Conservation (phyloP, 2,797 vertebrate species). For the Naso thynnoides region DNA sequence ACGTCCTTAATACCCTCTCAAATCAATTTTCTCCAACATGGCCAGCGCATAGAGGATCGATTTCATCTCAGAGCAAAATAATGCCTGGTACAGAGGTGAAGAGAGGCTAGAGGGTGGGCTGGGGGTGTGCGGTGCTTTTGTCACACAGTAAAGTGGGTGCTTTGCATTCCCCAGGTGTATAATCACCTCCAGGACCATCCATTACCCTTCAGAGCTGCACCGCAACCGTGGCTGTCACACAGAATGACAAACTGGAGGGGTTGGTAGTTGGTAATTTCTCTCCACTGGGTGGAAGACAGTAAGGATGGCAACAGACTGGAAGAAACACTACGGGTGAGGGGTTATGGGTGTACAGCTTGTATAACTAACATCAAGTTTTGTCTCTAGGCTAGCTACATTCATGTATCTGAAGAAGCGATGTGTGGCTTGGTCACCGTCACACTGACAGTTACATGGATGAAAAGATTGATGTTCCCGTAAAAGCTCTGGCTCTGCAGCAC, state of each 20-base stretch:
- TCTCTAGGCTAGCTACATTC: slow-evolving; percentile 27
- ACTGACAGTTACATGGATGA: slow-evolving; percentile 38
- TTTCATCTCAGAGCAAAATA: slow-evolving; percentile 74
- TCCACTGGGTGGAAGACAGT: slow-evolving; percentile 15
- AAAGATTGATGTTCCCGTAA: slow-evolving; percentile 59
- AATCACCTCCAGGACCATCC: slow-evolving; percentile 72
- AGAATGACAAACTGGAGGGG: slow-evolving; percentile 58
- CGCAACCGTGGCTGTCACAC: slow-evolving; percentile 62
- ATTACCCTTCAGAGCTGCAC: slow-evolving; percentile 60
- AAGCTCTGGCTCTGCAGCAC: slow-evolving; percentile 49
- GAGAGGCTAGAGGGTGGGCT: slow-evolving; percentile 19
- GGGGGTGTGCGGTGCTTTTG: slow-evolving; percentile 43
- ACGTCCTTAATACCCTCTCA: slow-evolving; percentile 66
- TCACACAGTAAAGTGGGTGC: slow-evolving; percentile 72
- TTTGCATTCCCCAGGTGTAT: slow-evolving; percentile 77
- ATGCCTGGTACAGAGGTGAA: slow-evolving; percentile 58
- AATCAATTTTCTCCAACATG: slow-evolving; percentile 72
- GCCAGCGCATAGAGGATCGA: slow-evolving; percentile 67
- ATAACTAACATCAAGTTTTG: slow-evolving; percentile 9
- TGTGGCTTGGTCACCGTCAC: slow-evolving; percentile 11
- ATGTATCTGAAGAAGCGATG: slow-evolving; percentile 1
- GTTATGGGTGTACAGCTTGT: neutral
- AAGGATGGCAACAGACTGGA: slow-evolving; percentile 17
- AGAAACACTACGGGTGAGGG: slow-evolving; percentile 1
- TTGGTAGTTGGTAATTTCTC: slow-evolving; percentile 9